Base-by-base conservation (phyloP, 1,140 invertebrate genomes). In the Radopholus similis region DNA sequence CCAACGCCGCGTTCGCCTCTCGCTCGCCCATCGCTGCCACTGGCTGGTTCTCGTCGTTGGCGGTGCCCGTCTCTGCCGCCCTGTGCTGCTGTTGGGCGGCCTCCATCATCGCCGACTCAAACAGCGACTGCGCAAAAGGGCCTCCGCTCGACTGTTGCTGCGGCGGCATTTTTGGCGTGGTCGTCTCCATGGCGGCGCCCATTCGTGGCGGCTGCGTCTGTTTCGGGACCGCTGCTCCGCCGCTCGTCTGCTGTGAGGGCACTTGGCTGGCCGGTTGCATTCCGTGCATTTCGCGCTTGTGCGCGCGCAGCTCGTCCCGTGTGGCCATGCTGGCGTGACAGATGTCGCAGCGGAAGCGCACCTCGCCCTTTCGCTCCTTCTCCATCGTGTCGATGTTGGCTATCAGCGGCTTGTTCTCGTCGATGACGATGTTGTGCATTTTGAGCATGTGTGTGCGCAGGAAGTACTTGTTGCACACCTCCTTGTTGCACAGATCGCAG, bases 391-490 rank as follows among this genome's bases (percentile, higher is more conserved):
- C 80, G 38, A 81, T 82, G 44, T 82, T 81, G 11, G 75, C 79
- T 57, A 81, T 81, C n/a, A 82, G 71, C 21, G 65, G 65, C 66
- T 81, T 81, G 64, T 81, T 81, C 63, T 84, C 83, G 68, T 85
- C 84, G 42, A 95, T 90, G 79, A 93, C 91, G 64, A 98, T 95
- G 15, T 94, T 93, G 83, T 99, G 95, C 90, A 97, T 96, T 83
- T 96, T 90, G 75, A 97, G 90, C 92, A 98, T 98, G 85, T 99
- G 95, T 0, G 94, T 97, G 82, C 96, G 93, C 89, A 98, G 93
- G 83, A 98, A 98, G 81, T 99, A 98, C 83, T 99, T 98, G 85
- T 98, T 98, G 85, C 95, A 98, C 35, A 97, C 82, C 71, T 97
- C 94, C 85, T 99, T 99, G 84, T 97, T 97, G 84, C 96, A 99